phyloP scores from a whole-genome alignment of 2,888 invertebrate genomes.

The Acanthoscelides obtectus region DNA sequence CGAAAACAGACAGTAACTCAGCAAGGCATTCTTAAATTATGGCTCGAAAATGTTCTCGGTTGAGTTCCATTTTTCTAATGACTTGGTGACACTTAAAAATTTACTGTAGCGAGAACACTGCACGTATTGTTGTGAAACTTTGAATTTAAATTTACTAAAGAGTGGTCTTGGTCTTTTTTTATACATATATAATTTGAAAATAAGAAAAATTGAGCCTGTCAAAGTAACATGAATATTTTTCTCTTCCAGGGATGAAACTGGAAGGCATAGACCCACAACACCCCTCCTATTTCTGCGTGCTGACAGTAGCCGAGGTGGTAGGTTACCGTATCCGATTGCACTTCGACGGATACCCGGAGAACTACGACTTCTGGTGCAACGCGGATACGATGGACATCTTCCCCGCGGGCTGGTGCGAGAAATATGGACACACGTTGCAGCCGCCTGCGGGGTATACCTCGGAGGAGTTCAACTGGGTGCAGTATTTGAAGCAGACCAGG shows the following conservation, averaged over 20 bases:
- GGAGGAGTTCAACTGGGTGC: constrained; percentile 72
- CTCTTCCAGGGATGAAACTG: constrained; percentile 83
- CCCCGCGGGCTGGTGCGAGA: constrained; percentile 90
- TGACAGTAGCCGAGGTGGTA: constrained; percentile 75
- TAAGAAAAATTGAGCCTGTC: no score
- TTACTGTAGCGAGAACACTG: no score
- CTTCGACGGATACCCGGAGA: constrained; percentile 86
- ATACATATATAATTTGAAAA: no score
- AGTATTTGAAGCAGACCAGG: constrained; percentile 73
- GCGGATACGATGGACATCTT: constrained; percentile 89
- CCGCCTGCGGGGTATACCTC: constrained; percentile 68
- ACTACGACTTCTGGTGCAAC: constrained; percentile 92
- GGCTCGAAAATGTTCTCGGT: no score
- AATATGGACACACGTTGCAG: constrained; percentile 70
- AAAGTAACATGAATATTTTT: no score
- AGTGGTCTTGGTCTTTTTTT: no score
- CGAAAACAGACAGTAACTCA: no score
- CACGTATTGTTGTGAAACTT: no score
- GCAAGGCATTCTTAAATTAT: no score
- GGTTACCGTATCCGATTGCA: constrained; percentile 77
- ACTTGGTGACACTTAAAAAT: no score
- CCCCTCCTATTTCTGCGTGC: constrained; percentile 83
- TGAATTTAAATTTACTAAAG: no score
- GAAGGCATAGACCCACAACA: constrained; percentile 93
- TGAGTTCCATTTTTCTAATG: no score